Evolutionary conservation across 1,140 invertebrate species (phyloP).

Genomic region (Bombyx mandarina): DNA sequence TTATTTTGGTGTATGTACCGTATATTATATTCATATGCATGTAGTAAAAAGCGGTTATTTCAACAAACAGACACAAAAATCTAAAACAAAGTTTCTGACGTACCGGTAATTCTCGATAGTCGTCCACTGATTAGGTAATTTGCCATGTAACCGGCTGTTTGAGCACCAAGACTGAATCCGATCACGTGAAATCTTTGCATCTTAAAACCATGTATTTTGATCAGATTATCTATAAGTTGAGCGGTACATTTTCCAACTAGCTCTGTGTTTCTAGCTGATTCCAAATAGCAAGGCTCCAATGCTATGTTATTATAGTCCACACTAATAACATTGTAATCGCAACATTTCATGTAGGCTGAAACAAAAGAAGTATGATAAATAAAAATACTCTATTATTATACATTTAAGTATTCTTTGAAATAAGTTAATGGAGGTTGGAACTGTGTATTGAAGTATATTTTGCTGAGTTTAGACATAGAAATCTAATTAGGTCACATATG

Average conservation of each 20-base stretch:
- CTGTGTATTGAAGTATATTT: no score
- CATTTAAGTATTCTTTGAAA: no score
- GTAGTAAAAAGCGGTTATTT: no score
- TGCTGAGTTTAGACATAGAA: no score
- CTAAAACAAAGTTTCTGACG: slow-evolving; percentile 3
- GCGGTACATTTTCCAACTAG: slow-evolving; percentile 73
- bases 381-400: no score
- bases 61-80: no score
- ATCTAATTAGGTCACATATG: no score
- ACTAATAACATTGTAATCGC: slow-evolving; percentile 74
- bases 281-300: slow-evolving; percentile 72
- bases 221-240: slow-evolving; percentile 75
- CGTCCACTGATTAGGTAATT: slow-evolving; percentile 69
- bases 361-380: neutral
- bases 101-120: slow-evolving; percentile 71
- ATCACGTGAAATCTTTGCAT: slow-evolving; percentile 84
- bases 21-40: no score
- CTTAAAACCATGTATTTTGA: slow-evolving; percentile 68
- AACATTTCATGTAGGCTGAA: slow-evolving; percentile 70
- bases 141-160: slow-evolving; percentile 86
- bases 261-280: slow-evolving; percentile 71
- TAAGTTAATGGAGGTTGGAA: no score
- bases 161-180: slow-evolving; percentile 92
- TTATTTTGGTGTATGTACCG: no score
- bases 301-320: slow-evolving; percentile 74